Conservation (phyloP, 2,113 vertebrate genomes). For the Numenius arquata region DNA sequence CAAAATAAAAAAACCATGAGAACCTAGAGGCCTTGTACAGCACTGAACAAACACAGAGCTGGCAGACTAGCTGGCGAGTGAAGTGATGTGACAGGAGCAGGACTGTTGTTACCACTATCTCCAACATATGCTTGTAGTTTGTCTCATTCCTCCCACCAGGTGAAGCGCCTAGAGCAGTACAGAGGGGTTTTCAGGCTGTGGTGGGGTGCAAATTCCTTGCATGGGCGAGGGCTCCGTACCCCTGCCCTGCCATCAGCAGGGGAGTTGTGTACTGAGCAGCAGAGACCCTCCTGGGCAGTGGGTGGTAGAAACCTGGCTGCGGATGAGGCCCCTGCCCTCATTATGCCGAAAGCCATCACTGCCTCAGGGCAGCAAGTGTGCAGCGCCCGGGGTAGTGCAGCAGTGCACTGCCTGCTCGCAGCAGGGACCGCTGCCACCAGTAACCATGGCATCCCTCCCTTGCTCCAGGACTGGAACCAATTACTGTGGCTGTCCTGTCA, state of each 20-base stretch:
- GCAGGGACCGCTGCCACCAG: not conserved
- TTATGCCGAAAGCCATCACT: not conserved
- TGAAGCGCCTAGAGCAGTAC: not conserved
- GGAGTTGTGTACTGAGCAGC: rapidly evolving
- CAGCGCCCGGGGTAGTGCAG: rapidly evolving
- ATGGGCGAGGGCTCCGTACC: rapidly evolving
- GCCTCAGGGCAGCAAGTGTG: not conserved
- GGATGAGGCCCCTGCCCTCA: not conserved
- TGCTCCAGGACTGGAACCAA: not conserved
- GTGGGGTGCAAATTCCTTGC: not conserved
- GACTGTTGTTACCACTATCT: rapidly evolving
- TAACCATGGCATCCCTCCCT: not conserved
- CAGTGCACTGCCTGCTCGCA: not conserved
- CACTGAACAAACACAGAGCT: not conserved
- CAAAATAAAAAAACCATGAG: not conserved
- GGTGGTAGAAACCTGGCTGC: not conserved
- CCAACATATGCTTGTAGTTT: rapidly evolving
- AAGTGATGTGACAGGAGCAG: not conserved
- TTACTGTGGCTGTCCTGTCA: not conserved
- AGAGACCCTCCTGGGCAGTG: not conserved
- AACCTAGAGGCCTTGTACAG: not conserved
- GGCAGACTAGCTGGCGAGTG: not conserved
- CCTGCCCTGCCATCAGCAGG: not conserved
- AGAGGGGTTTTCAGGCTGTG: not conserved
- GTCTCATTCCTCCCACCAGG: not conserved